Evolutionary conservation across 1,140 invertebrate genomes (phyloP).

Genomic region (Penaeus japonicus): DNA sequence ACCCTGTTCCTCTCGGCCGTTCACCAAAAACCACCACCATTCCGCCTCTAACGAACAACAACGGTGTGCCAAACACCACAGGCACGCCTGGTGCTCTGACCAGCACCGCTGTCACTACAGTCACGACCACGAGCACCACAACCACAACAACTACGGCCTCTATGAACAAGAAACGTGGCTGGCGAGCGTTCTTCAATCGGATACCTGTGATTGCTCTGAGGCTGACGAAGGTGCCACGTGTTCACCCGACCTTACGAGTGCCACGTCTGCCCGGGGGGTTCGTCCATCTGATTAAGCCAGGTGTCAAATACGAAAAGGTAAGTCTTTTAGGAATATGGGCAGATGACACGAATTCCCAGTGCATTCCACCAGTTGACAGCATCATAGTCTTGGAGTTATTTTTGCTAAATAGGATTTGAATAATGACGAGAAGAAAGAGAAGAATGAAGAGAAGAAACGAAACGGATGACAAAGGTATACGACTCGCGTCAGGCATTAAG

Average conservation of each 20-base stretch:
- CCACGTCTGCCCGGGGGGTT: slow-evolving; percentile 42
- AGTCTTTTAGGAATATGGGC: background rate
- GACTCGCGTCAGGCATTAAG: too few species aligned
- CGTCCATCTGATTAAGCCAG: slow-evolving; percentile 46
- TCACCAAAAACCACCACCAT: too few species aligned
- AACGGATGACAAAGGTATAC: background rate
- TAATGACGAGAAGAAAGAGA: background rate
- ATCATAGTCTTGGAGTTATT: background rate
- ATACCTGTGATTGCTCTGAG: slow-evolving; percentile 32
- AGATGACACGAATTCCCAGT: background rate
- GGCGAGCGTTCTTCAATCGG: slow-evolving; percentile 22
- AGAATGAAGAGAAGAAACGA: background rate
- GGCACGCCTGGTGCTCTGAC: too few species aligned
- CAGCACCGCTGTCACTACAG: background rate
- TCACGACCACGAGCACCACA: slow-evolving; percentile 16
- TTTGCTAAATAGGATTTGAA: background rate
- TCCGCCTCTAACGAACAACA: too few species aligned
- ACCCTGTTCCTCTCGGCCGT: too few species aligned
- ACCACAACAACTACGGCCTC: background rate
- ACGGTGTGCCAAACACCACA: too few species aligned
- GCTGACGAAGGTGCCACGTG: slow-evolving; percentile 32
- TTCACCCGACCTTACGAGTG: slow-evolving; percentile 40
- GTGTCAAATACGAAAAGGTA: slow-evolving; percentile 52
- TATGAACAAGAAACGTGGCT: slow-evolving; percentile 41
- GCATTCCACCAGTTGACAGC: background rate